Conservation (phyloP, 2,888 invertebrate species). For the Linnaemya vulpina region DNA sequence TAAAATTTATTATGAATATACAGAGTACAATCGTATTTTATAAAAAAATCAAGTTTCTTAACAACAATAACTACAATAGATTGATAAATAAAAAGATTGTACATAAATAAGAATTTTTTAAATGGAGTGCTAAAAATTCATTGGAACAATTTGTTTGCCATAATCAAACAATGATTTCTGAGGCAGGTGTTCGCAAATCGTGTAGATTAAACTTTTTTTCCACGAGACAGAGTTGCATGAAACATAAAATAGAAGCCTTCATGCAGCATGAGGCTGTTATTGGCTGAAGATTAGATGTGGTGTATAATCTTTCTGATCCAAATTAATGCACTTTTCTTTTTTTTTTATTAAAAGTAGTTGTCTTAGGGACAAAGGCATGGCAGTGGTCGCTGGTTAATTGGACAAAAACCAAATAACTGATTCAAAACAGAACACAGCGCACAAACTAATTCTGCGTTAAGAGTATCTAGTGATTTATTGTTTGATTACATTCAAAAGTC, state of each 20-base stretch:
- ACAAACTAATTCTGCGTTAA: too few species aligned
- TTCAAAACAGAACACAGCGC: too few species aligned
- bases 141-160: conserved; percentile 51
- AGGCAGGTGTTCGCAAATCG: conserved; percentile 12
- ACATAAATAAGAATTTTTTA: conserved; percentile 20
- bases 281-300: too few species aligned
- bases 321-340: too few species aligned
- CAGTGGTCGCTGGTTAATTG: too few species aligned
- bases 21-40: neutral
- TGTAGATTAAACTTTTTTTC: neutral
- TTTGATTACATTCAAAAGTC: too few species aligned
- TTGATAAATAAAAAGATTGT: neutral
- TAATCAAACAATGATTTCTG: conserved; percentile 30
- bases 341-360: too few species aligned
- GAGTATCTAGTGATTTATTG: too few species aligned
- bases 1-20: neutral
- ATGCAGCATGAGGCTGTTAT: too few species aligned
- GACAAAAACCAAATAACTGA: too few species aligned
- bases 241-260: neutral
- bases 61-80: conserved; percentile 11
- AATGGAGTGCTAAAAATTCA: conserved; percentile 60
- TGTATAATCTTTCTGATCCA: too few species aligned
- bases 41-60: conserved; percentile 1
- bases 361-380: too few species aligned
- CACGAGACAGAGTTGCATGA: neutral